Percentiles rank a stretch among this genome's conserved stretches.
Evolutionary conservation across 2,888 invertebrate species (phyloP).

Genomic region (Opisthograptis luteolata): DNA sequence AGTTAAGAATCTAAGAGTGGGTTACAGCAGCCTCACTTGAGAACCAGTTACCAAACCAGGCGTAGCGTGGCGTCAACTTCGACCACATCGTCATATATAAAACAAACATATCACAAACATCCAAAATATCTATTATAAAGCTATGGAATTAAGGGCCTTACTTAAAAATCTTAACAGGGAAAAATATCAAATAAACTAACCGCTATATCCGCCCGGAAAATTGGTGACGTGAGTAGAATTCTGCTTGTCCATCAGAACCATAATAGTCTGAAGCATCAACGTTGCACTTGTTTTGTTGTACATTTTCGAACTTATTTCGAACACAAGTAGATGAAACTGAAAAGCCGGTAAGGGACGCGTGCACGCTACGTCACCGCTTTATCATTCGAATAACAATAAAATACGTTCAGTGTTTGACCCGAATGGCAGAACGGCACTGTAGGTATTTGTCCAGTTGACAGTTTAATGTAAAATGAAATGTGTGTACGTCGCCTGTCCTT

Average conservation of each 20-base stretch:
- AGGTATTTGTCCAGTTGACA: constrained; percentile 48
- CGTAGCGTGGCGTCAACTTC: too few species aligned
- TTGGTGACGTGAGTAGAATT: constrained; percentile 72
- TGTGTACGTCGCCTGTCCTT: constrained; percentile 51
- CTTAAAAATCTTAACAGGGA: background rate
- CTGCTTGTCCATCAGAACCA: constrained; percentile 79
- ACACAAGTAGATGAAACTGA: constrained; percentile 1
- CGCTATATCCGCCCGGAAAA: constrained; percentile 63
- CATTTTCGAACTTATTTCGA: constrained; percentile 51
- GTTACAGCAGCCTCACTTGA: too few species aligned
- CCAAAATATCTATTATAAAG: background rate
- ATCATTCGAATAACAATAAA: constrained; percentile 4
- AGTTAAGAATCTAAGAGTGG: too few species aligned
- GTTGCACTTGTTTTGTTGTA: constrained; percentile 78
- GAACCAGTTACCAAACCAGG: too few species aligned
- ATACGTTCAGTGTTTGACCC: constrained; percentile 33
- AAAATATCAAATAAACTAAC: constrained; percentile 52
- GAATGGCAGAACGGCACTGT: constrained; percentile 39
- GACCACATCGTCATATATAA: too few species aligned
- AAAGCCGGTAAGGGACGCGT: constrained; percentile 29
- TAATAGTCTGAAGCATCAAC: constrained; percentile 79
- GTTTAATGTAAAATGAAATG: constrained; percentile 59
- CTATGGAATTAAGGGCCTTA: background rate
- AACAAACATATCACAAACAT: too few species aligned
- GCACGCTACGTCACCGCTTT: constrained; percentile 37